Percentiles rank a stretch among this genome's conserved stretches.
Evolutionary conservation across 1,140 invertebrate genomes (phyloP).

Genomic region (Hormaphis cornu): DNA sequence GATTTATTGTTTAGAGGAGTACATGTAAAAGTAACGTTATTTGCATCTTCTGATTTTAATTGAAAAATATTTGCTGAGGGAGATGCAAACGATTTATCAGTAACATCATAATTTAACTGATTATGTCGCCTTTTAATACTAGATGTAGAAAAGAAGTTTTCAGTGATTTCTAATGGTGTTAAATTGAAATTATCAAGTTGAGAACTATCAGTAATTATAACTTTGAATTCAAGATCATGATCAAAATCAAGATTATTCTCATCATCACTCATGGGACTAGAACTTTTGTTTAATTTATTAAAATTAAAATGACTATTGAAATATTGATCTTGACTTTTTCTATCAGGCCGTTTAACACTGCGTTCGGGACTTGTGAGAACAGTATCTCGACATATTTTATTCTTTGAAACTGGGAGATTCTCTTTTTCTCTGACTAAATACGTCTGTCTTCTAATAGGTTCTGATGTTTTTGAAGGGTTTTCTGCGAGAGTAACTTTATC

Average conservation of each 20-base stretch:
- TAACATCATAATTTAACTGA: not conserved
- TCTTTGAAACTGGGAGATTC: constrained; percentile 14
- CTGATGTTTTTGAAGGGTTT: not conserved
- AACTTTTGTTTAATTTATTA: not conserved
- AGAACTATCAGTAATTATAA: not conserved
- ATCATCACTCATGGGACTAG: constrained; percentile 22
- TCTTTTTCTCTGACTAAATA: constrained; percentile 20
- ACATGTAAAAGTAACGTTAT: not conserved
- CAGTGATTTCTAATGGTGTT: constrained; percentile 24
- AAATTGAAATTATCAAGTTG: constrained; percentile 11
- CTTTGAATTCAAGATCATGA: no score
- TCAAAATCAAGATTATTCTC: no score
- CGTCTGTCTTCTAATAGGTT: not conserved
- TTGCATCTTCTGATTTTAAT: not conserved
- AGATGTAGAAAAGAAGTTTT: constrained; percentile 1
- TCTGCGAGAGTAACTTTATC: not conserved
- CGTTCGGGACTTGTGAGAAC: constrained; percentile 7
- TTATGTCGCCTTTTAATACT: not conserved
- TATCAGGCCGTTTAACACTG: constrained; percentile 16
- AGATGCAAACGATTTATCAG: not conserved
- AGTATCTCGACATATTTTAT: constrained; percentile 4
- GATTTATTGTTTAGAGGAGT: not conserved
- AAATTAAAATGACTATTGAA: constrained; percentile 26
- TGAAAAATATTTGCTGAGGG: not conserved
- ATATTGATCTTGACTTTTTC: not conserved